Evolutionary conservation across 1,140 invertebrate species (phyloP).

Genomic region (Penaeus japonicus): DNA sequence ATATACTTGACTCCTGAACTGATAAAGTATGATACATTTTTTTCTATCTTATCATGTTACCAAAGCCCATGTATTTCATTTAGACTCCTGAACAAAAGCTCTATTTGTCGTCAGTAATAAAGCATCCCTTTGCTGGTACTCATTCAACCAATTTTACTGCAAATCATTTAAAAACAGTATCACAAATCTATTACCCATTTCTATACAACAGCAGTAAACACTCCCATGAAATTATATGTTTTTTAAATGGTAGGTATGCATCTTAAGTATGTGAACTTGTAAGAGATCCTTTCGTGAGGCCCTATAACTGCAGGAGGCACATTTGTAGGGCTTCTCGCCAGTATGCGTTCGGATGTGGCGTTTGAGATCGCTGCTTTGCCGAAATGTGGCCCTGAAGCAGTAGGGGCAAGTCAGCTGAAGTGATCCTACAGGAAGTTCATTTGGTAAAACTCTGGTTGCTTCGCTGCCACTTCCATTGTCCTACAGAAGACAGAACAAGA

Average conservation of each 20-base stretch:
- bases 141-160: background rate
- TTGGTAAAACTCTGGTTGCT: conserved; percentile 16
- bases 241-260: conserved; percentile 29
- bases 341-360: conserved; percentile 57
- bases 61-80: no score
- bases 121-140: no score
- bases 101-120: no score
- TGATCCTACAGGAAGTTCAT: conserved; percentile 23
- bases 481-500: conserved; percentile 53
- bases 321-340: conserved; percentile 58
- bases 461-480: conserved; percentile 49
- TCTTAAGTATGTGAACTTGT: conserved; percentile 50
- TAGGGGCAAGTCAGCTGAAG: conserved; percentile 53
- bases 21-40: no score
- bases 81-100: no score
- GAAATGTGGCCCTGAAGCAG: conserved; percentile 55
- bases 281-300: conserved; percentile 56
- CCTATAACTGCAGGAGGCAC: conserved; percentile 48
- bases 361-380: conserved; percentile 56
- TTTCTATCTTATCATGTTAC: no score
- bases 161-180: no score
- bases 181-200: no score
- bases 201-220: no score
- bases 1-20: no score
- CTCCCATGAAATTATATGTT: background rate